Conservation (phyloP, 2,888 invertebrate genomes). For the Leucophenga maculata region DNA sequence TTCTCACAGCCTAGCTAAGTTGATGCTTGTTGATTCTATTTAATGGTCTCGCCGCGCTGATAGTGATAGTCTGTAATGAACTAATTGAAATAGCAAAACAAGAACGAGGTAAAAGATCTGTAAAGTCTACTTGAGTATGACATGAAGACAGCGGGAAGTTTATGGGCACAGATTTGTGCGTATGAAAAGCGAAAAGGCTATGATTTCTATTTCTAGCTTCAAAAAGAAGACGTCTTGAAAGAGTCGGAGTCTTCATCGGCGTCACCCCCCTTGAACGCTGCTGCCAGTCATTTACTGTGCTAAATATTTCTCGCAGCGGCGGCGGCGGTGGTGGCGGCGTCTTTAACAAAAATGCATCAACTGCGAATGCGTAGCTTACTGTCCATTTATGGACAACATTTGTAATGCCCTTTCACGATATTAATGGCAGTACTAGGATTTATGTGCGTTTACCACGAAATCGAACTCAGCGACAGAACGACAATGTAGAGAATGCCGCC, state of each 20-base stretch:
- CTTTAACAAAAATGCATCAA: conserved; percentile 1
- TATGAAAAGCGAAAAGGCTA: too few relatives aligned
- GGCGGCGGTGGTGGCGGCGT: background rate
- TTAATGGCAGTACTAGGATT: conserved; percentile 44
- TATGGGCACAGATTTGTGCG: too few relatives aligned
- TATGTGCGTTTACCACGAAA: conserved; percentile 54
- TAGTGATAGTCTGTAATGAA: background rate
- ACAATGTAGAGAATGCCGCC: background rate
- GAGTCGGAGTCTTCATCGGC: too few relatives aligned
- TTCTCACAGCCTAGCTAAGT: background rate
- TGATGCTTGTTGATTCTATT: background rate
- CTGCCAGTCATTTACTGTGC: too few relatives aligned
- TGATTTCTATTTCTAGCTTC: too few relatives aligned
- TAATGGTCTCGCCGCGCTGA: background rate
- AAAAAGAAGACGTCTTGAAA: too few relatives aligned
- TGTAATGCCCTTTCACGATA: conserved; percentile 15
- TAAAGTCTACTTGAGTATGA: too few relatives aligned
- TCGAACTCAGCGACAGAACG: background rate
- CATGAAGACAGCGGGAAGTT: too few relatives aligned
- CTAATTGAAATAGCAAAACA: too few relatives aligned
- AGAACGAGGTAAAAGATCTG: too few relatives aligned
- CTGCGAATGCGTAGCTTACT: conserved; percentile 8
- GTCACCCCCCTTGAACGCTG: too few relatives aligned
- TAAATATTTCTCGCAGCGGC: background rate
- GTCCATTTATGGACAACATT: conserved; percentile 29